Percentiles rank a stretch among this genome's conserved stretches.
Evolutionary conservation across 2,797 vertebrate genomes (phyloP).

Genomic region (Ctenopoma multispine): DNA sequence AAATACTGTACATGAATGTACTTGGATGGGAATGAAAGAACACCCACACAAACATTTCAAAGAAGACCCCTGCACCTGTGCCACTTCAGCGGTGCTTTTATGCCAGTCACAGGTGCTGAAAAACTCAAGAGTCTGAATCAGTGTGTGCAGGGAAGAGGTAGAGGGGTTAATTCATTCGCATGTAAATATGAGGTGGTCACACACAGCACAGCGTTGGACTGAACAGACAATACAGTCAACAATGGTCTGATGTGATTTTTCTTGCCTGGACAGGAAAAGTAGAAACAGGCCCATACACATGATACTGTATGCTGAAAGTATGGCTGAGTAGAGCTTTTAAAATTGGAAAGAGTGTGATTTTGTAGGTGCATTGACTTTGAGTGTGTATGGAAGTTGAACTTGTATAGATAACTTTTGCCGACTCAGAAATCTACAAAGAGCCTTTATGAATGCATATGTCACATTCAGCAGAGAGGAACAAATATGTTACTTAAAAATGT

Average conservation of each 20-base stretch:
- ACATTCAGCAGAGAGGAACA: background rate
- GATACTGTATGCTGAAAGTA: constrained; percentile 39
- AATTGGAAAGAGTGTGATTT: constrained; percentile 46
- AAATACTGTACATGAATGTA: constrained; percentile 34
- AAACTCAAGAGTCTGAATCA: constrained; percentile 38
- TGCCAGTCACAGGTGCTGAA: constrained; percentile 63
- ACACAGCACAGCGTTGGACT: background rate
- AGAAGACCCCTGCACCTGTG: constrained; percentile 36
- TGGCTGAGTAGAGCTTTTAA: constrained; percentile 47
- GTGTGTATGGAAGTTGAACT: constrained; percentile 29
- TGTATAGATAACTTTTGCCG: background rate
- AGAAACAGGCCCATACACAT: constrained; percentile 43
- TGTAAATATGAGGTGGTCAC: constrained; percentile 6
- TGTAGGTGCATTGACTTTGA: constrained; percentile 34
- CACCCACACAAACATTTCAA: constrained; percentile 30
- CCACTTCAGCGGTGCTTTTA: constrained; percentile 53
- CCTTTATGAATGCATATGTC: background rate
- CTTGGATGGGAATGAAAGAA: constrained; percentile 35
- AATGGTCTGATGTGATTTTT: constrained; percentile 48
- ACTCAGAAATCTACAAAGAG: constrained; percentile 8
- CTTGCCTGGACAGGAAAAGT: constrained; percentile 29
- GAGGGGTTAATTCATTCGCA: constrained; percentile 26
- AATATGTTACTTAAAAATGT: constrained; percentile 10
- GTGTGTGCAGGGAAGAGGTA: constrained; percentile 17
- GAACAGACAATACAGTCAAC: constrained; percentile 55